Base-by-base conservation (phyloP, 2,797 vertebrate genomes). In the Hydrolagus colliei region DNA sequence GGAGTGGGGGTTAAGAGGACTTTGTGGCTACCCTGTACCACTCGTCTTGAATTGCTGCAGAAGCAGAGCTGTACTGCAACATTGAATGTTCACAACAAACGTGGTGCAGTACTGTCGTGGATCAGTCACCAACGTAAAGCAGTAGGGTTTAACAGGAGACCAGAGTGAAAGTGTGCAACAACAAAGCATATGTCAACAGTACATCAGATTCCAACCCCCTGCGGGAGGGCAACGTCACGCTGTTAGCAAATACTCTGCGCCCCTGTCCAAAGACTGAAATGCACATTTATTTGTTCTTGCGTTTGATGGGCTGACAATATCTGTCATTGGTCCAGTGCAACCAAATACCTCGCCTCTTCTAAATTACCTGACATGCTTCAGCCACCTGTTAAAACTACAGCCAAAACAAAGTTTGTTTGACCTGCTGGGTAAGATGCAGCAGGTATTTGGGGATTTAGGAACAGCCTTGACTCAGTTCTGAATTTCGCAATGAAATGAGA, bases 231-330 rank as follows among this genome's bases (percentile, higher is more conserved):
- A 11, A 41, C 52, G 11, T 84, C 41, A 27, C 12, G 65, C 32
- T n/a, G 61, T 52, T 77, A 61, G 18, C 32, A 71, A 68, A 10
- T 32, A n/a, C 67, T 11, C 6, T 52, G 41, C 41, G 6, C 41
- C 6, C 3, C 41, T 27, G 35, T 10, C n/a, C 59, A 41, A 77
- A 20, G 18, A 4, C 9, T 61, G 52, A 61, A n/a, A 68, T 22
- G 74, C 63, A 75, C 16, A 74, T 61, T 73, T 73, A 52, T 73
- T 65, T 73, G 13, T 94, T 90, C 94, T 94, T 94, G 89, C 88
- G 94, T 94, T 94, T 92, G 94, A 88, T 73, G 87, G 89, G 87
- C 86, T 90, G 88, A 93, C 91, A 92, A 89, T 86, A 92, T 90
- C 93, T 89, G 89, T 90, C 91, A 93, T 90, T 91, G 88, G 86